Conservation (phyloP, 2,113 vertebrate genomes). For the Trematocara variabile region DNA sequence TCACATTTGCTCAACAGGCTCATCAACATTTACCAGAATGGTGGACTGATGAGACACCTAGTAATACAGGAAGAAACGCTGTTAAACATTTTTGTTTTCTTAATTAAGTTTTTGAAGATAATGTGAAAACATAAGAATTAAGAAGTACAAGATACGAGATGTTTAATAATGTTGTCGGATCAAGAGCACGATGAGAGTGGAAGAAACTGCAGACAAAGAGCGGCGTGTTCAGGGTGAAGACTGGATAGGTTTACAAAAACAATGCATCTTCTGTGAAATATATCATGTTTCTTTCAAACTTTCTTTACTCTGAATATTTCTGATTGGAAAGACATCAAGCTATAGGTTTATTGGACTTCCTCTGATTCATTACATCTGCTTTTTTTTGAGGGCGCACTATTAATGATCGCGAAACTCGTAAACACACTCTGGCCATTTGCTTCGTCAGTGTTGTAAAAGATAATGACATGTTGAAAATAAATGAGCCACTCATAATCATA, state of each 20-base stretch:
- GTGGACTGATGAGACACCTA: slow-evolving; percentile 33
- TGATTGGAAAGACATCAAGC: background rate
- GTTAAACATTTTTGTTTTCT: slow-evolving; percentile 54
- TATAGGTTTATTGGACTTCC: background rate
- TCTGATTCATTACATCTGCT: background rate
- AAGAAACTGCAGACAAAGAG: background rate
- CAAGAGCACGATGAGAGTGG: background rate
- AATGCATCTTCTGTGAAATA: background rate
- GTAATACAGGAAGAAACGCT: slow-evolving; percentile 17
- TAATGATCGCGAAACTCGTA: slow-evolving; percentile 49
- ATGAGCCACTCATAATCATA: slow-evolving; percentile 70
- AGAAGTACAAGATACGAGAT: slow-evolving; percentile 18
- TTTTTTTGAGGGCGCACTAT: background rate
- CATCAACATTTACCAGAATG: slow-evolving; percentile 81
- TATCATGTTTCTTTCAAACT: background rate
- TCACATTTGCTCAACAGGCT: slow-evolving; percentile 86
- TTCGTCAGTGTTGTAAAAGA: slow-evolving; percentile 67
- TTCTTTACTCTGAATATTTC: background rate
- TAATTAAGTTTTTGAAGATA: slow-evolving; percentile 47
- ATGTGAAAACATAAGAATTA: slow-evolving; percentile 20
- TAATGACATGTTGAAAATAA: slow-evolving; percentile 76
- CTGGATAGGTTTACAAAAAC: background rate
- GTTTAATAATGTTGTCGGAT: slow-evolving; percentile 31
- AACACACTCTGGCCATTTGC: slow-evolving; percentile 56
- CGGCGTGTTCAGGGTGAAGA: background rate